These are phyloP conservation scores for Ammodytes dubius DNA, from an alignment of 2,113 vertebrate genomes.

Conservation along the genomic window DNA sequence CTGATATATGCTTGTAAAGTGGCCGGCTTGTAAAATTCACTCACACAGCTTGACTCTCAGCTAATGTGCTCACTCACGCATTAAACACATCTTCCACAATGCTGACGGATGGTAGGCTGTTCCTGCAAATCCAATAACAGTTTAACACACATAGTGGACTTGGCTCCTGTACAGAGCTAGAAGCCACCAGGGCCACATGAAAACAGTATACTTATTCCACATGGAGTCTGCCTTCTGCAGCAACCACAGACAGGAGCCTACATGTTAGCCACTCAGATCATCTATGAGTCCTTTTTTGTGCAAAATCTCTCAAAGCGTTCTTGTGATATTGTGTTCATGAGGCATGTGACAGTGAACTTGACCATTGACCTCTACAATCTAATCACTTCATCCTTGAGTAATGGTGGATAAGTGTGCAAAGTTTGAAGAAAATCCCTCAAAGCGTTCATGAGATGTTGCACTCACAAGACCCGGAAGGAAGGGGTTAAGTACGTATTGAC, in stretches of 20 bases:
- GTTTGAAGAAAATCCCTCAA: no score
- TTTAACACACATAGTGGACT: neutral
- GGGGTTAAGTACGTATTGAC: no score
- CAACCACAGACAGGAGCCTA: neutral
- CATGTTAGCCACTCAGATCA: neutral
- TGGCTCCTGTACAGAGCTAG: constrained; percentile 2
- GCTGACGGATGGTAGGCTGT: neutral
- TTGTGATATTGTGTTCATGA: no score
- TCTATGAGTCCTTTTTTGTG: no score
- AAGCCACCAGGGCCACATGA: constrained; percentile 20
- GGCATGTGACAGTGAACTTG: no score
- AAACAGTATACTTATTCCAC: constrained; percentile 1
- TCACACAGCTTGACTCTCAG: neutral
- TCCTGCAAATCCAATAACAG: neutral
- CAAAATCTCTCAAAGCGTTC: no score
- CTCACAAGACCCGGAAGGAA: no score
- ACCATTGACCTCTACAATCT: no score
- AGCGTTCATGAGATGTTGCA: no score
- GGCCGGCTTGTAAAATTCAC: neutral
- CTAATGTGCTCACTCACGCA: neutral
- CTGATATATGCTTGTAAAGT: neutral
- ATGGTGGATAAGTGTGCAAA: no score
- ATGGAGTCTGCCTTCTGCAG: neutral
- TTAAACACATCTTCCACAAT: neutral
- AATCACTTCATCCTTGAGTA: no score